Conservation (phyloP, 2,113 vertebrate genomes). For the Atherinomorus stipes region DNA sequence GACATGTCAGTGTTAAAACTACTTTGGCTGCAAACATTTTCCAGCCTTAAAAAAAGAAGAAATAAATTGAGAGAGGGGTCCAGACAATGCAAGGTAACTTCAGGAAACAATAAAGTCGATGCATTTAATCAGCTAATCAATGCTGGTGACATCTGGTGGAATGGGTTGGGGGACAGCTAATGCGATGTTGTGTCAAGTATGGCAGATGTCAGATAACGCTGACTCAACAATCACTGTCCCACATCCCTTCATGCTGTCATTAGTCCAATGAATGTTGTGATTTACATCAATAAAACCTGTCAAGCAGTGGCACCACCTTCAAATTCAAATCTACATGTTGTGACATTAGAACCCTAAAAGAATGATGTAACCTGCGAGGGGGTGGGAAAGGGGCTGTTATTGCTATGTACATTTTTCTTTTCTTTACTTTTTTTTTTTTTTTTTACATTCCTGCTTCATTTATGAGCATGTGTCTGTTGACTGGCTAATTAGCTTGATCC, state of each 20-base stretch:
- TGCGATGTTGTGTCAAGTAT: slow-evolving; percentile 67
- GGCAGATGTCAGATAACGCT: slow-evolving; percentile 74
- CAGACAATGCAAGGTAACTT: slow-evolving; percentile 73
- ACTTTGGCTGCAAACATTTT: not conserved
- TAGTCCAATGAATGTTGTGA: slow-evolving; percentile 60
- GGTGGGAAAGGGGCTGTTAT: no score
- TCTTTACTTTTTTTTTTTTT: slow-evolving; percentile 1
- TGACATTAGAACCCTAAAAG: slow-evolving; percentile 47
- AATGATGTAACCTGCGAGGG: slow-evolving; percentile 62
- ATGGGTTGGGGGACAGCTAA: slow-evolving; percentile 50
- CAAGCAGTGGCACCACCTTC: not conserved
- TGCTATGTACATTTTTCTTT: not conserved
- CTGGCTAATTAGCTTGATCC: slow-evolving; percentile 91
- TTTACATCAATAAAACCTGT: slow-evolving; percentile 64
- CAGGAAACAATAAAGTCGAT: slow-evolving; percentile 84
- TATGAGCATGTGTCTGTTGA: slow-evolving; percentile 46
- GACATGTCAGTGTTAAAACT: not conserved
- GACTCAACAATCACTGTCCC: slow-evolving; percentile 72
- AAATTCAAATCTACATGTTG: slow-evolving; percentile 15
- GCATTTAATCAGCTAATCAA: slow-evolving; percentile 85
- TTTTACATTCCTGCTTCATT: slow-evolving; percentile 2
- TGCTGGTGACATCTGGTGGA: slow-evolving; percentile 64
- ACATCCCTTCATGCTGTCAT: slow-evolving; percentile 69
- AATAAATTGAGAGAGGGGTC: slow-evolving; percentile 68
- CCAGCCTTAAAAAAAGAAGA: slow-evolving; percentile 18